Conservation (phyloP, 2,888 invertebrate genomes). For the Morpho achilles region DNA sequence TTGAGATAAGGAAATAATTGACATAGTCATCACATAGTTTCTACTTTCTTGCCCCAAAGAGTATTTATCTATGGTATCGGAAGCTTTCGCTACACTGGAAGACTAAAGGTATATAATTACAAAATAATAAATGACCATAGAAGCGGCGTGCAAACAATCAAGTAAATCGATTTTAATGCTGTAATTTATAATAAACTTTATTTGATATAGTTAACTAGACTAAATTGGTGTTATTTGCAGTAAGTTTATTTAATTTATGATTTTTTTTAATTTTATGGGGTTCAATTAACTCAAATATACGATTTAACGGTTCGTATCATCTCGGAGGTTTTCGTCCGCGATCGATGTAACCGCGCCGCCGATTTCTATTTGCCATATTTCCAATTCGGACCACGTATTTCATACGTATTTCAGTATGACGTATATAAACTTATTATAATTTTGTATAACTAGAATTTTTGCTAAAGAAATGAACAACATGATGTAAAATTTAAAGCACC, state of each 20-base stretch:
- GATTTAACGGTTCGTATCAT: constrained; percentile 5
- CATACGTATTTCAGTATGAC: constrained; percentile 17
- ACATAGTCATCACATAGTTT: constrained; percentile 78
- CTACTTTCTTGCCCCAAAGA: constrained; percentile 64
- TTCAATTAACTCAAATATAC: constrained; percentile 2
- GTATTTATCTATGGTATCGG: constrained; percentile 56
- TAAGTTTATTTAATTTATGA: constrained; percentile 31
- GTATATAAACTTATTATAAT: constrained; percentile 14
- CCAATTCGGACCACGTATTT: constrained; percentile 12
- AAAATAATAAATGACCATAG: constrained; percentile 38
- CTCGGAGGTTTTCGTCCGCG: constrained; percentile 6
- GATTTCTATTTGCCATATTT: neutral
- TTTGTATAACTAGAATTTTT: constrained; percentile 32
- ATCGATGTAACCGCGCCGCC: neutral
- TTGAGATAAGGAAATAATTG: constrained; percentile 74
- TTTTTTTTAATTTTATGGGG: constrained; percentile 7
- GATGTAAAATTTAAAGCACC: constrained; percentile 79
- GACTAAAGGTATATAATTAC: constrained; percentile 61
- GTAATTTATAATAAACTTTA: constrained; percentile 56
- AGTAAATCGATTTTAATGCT: constrained; percentile 50
- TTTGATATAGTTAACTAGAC: constrained; percentile 52
- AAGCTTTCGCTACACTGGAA: constrained; percentile 71
- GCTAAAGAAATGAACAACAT: constrained; percentile 69
- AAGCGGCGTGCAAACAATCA: constrained; percentile 60
- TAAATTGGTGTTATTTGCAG: constrained; percentile 71